phyloP scores from a whole-genome alignment of 2,113 vertebrate species.

The Herpailurus yagouaroundi region DNA sequence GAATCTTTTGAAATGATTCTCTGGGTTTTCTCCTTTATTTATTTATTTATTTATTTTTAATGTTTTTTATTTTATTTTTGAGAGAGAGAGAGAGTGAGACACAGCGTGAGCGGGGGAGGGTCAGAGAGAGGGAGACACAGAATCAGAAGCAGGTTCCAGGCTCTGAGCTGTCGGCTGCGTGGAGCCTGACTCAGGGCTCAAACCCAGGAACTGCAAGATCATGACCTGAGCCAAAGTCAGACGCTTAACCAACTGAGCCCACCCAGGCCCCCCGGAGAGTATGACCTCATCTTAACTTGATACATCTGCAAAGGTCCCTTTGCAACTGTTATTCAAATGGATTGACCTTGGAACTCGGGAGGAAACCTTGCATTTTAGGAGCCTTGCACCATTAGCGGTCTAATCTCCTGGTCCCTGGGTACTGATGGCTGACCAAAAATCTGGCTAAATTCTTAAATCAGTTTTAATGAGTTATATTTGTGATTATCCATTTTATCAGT shows the following conservation, averaged over 20 bases:
- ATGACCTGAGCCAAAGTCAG: too few relatives aligned
- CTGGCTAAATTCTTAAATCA: not conserved
- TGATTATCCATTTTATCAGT: not conserved
- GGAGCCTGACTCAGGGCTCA: too few relatives aligned
- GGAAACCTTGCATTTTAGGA: conserved; percentile 12
- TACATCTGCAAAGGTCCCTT: not conserved
- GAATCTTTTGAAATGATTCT: not conserved
- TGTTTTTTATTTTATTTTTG: too few relatives aligned
- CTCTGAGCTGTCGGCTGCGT: too few relatives aligned
- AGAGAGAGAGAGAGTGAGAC: too few relatives aligned
- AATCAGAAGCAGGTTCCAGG: too few relatives aligned
- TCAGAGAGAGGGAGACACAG: too few relatives aligned
- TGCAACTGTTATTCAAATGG: not conserved
- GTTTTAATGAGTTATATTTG: not conserved
- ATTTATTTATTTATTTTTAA: too few relatives aligned
- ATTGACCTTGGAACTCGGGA: conserved; percentile 62
- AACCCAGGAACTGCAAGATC: too few relatives aligned
- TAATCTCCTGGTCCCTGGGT: conserved; percentile 40
- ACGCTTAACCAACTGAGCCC: too few relatives aligned
- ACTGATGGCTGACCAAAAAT: conserved; percentile 56
- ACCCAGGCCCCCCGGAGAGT: too few relatives aligned
- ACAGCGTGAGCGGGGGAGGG: too few relatives aligned
- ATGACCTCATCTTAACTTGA: not conserved
- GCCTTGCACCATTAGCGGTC: conserved; percentile 57
- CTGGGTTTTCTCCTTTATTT: not conserved